phyloP scores from a whole-genome alignment of 2,888 invertebrate species.

The Heliothis peltigera region DNA sequence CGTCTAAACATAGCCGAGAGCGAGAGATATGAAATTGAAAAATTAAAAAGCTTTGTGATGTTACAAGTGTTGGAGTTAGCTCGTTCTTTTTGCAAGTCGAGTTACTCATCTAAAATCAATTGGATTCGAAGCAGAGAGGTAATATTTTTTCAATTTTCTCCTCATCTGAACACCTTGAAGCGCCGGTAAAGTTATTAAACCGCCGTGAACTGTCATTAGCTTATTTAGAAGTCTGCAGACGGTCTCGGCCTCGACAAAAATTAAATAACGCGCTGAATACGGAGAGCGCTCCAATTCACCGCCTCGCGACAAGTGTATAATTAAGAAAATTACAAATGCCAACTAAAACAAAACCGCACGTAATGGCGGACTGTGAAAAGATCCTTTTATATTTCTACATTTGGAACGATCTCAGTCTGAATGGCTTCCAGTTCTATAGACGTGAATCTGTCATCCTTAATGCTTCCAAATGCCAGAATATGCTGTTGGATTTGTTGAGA shows the following conservation, averaged over 20 bases:
- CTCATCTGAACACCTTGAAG: slow-evolving; percentile 9
- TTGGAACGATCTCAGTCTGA: slow-evolving; percentile 50
- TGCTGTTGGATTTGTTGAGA: too few species aligned
- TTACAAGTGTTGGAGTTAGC: slow-evolving; percentile 14
- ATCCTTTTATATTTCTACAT: slow-evolving; percentile 57
- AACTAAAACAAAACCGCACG: slow-evolving; percentile 70
- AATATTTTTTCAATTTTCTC: slow-evolving; percentile 38
- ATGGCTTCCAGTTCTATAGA: slow-evolving; percentile 48
- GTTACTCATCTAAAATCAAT: slow-evolving; percentile 34
- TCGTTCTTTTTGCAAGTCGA: slow-evolving; percentile 16
- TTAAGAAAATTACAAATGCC: slow-evolving; percentile 76
- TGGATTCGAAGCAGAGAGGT: slow-evolving; percentile 13
- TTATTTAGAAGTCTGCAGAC: slow-evolving; percentile 49
- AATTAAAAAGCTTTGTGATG: slow-evolving; percentile 45
- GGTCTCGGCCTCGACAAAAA: slow-evolving; percentile 43
- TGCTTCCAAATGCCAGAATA: slow-evolving; percentile 41
- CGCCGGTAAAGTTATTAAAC: slow-evolving; percentile 44
- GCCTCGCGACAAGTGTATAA: slow-evolving; percentile 69
- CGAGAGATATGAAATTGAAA: slow-evolving; percentile 28
- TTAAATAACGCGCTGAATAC: slow-evolving; percentile 59
- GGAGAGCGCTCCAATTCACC: slow-evolving; percentile 51
- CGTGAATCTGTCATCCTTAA: slow-evolving; percentile 52
- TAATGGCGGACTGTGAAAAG: slow-evolving; percentile 57
- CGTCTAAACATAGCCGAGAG: slow-evolving; percentile 15
- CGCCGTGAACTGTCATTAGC: slow-evolving; percentile 49